Percentiles rank a stretch among this genome's conserved stretches.
Conservation (phyloP, 2,797 vertebrate genomes). For the Eleutherodactylus coqui region DNA sequence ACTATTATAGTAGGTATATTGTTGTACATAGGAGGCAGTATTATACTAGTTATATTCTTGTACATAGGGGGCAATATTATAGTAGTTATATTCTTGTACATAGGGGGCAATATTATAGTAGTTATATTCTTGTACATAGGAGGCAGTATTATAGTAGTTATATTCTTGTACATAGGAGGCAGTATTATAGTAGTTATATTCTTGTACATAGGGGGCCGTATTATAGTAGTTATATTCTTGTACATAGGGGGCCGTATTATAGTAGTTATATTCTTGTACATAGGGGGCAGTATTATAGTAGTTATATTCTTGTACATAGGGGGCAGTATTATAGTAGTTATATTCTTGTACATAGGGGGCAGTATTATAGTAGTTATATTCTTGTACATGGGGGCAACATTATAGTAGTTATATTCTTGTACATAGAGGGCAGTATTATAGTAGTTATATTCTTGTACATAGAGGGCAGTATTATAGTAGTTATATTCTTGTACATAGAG, state of each 20-base stretch:
- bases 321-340: neutral
- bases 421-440: neutral
- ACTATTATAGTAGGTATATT: conserved; percentile 25
- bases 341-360: conserved; percentile 4
- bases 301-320: conserved; percentile 8
- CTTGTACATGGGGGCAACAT: neutral
- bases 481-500: neutral
- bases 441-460: conserved; percentile 5
- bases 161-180: conserved; percentile 1
- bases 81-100: conserved; percentile 20
- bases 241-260: neutral
- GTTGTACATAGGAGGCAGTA: neutral
- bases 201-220: neutral
- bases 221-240: conserved; percentile 14
- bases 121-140: conserved; percentile 7
- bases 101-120: conserved; percentile 13
- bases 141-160: conserved; percentile 8
- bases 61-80: conserved; percentile 1
- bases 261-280: conserved; percentile 9
- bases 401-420: conserved; percentile 9
- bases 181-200: conserved; percentile 18
- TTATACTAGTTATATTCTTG: conserved; percentile 20
- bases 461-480: conserved; percentile 9
- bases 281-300: neutral
- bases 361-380: conserved; percentile 12